These are phyloP conservation scores for Danionella dracula DNA, from an alignment of 2,797 vertebrate genomes.

Conservation along the genomic window DNA sequence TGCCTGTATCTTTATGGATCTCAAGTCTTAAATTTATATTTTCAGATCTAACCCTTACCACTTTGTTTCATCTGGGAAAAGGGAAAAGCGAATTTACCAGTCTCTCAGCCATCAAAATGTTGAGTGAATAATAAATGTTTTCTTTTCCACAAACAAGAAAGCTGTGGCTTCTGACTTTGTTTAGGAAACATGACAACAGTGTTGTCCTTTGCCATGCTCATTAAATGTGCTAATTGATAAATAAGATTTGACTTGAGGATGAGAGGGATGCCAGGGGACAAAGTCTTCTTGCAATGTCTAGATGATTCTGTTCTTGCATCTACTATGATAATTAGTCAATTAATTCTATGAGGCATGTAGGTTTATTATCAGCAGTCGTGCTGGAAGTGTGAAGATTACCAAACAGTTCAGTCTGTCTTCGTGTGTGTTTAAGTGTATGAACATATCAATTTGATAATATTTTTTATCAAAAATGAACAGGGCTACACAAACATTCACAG, in stretches of 20 bases:
- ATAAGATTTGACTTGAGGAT: conserved; percentile 32
- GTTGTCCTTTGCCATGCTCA: conserved; percentile 24
- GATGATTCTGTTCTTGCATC: conserved; percentile 23
- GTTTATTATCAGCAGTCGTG: conserved; percentile 39
- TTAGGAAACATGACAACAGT: background rate
- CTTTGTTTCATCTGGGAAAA: too few species aligned
- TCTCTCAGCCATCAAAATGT: too few species aligned
- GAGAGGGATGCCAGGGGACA: conserved; percentile 18
- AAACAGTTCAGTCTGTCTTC: conserved; percentile 30
- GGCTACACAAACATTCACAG: background rate
- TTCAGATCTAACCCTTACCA: too few species aligned
- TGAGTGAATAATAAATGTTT: too few species aligned
- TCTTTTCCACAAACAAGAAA: too few species aligned
- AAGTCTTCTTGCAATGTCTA: conserved; percentile 20
- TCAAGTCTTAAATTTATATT: too few species aligned
- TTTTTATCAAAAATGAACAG: conserved; percentile 7
- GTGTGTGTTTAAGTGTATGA: too few species aligned
- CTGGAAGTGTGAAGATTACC: conserved; percentile 39
- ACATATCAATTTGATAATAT: conserved; percentile 37
- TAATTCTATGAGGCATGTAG: conserved; percentile 47
- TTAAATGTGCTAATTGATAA: conserved; percentile 46
- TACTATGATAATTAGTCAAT: conserved; percentile 53
- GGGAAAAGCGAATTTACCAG: too few species aligned
- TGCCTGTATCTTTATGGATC: too few species aligned
- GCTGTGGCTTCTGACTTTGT: background rate